A percentile compares a stretch with the other conserved stretches of the same genome.
Evolutionary conservation across 2,888 invertebrate genomes (phyloP).

Genomic region (Lypha dubia): DNA sequence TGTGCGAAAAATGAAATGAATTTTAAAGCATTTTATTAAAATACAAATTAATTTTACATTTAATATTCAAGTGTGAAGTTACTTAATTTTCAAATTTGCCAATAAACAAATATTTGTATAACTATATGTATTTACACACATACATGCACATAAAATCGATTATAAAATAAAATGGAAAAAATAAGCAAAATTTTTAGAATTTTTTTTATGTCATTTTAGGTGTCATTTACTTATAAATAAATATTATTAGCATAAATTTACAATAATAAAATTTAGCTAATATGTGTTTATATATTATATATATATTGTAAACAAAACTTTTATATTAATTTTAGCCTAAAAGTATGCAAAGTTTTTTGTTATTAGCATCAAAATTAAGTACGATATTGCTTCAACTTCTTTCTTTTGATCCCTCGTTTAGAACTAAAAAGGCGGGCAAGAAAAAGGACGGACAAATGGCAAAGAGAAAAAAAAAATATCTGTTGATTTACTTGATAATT

Average conservation of each 20-base stretch:
- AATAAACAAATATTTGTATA: constrained; percentile 18
- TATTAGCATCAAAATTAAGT: too few relatives aligned
- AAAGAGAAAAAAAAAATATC: too few relatives aligned
- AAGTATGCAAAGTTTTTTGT: neutral
- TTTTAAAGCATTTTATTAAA: constrained; percentile 1
- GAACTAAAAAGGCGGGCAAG: too few relatives aligned
- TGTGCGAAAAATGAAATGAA: constrained; percentile 8
- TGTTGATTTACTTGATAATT: too few relatives aligned
- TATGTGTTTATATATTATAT: neutral
- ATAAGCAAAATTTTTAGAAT: constrained; percentile 3
- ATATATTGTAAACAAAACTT: too few relatives aligned
- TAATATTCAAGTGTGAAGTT: constrained; percentile 20
- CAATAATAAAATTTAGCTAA: neutral
- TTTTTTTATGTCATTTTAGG: constrained; percentile 9
- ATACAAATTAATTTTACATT: constrained; percentile 21
- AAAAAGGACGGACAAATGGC: too few relatives aligned
- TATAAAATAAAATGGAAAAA: neutral
- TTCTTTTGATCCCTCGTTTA: too few relatives aligned
- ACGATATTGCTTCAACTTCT: too few relatives aligned
- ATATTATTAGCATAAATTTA: neutral
- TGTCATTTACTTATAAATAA: neutral
- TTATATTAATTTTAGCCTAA: neutral
- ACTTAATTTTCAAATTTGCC: constrained; percentile 28
- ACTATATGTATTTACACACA: neutral
- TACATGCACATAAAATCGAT: neutral